Base-by-base conservation (phyloP, 2,113 vertebrate species). In the Prunella fulvescens region DNA sequence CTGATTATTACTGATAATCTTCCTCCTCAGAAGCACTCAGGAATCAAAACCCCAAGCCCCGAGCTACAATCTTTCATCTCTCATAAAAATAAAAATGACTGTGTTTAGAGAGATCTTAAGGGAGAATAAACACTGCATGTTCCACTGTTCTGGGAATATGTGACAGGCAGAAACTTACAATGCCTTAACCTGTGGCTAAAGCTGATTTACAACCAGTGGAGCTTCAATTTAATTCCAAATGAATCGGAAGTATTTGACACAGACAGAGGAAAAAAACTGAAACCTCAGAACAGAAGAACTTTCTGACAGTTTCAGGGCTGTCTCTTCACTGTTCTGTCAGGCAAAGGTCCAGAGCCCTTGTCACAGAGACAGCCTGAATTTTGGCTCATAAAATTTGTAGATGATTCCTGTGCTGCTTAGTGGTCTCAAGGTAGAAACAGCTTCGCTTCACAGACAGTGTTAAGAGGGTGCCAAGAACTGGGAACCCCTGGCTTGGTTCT, bases 161-260 rank as follows among this genome's bases (percentile, higher is more conserved):
- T 82, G 79, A 84, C 88, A 88, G 51, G 26, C 64, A 92, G 76
- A 93, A 94, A 86, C 14, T 80, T 48, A 66, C 6, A 64, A 81
- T 74, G 60, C 26, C 69, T 66, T 84, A 82, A 37, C 44, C 64
- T 86, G 69, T 86, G 67, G 64, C 51, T 90, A 67, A 92, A 92
- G 76, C 31, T 74, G 90, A 88, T 94, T 95, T 93, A 86, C 80
- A 90, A 81, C 44, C 60, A 81, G 69, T 53, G 88, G 80, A 95
- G 65, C 72, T 94, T 95, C 66, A 79, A 44, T 88, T 93, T 86
- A 61, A 60, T 84, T 95, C 40, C 53, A 93, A 79, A 88, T 81
- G 44, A 95, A 92, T 26, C 10, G 25, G 37, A 77, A 77, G 11
- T 13, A 42, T 33, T 48, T 47, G 50, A 66, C 37, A 64, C 29